These are phyloP conservation scores for Atlantisia rogersi DNA, from an alignment of 2,113 vertebrate species.

Conservation along the genomic window DNA sequence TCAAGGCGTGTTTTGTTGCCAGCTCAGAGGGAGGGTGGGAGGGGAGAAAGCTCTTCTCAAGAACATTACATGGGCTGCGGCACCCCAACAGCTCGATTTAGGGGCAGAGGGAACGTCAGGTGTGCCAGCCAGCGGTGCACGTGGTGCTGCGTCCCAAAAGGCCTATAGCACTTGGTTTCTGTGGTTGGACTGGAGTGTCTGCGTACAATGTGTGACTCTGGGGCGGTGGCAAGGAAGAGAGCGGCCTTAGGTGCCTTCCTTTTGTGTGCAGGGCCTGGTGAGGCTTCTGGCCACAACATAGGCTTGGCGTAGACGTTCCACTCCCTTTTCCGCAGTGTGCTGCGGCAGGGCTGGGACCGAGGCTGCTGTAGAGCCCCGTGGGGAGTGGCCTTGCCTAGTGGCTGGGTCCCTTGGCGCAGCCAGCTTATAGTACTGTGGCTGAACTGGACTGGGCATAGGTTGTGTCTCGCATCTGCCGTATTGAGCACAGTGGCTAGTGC, in stretches of 20 bases:
- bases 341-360: background rate
- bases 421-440: accelerated
- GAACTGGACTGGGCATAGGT: background rate
- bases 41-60: background rate
- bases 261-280: background rate
- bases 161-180: background rate
- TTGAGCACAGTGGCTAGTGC: background rate
- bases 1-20: background rate
- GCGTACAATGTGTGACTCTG: background rate
- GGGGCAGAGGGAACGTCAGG: background rate
- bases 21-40: background rate
- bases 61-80: accelerated
- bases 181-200: background rate
- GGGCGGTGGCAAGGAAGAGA: background rate
- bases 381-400: background rate
- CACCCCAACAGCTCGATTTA: background rate
- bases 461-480: too few species aligned
- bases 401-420: accelerated
- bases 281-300: background rate
- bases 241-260: background rate
- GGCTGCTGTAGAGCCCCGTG: background rate
- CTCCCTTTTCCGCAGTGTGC: too few species aligned
- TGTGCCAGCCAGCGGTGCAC: accelerated
- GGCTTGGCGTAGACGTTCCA: accelerated
- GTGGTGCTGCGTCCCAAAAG: accelerated